A percentile compares a stretch with the other conserved stretches of the same genome.
These are phyloP conservation scores for Nipponacmea schrenckii DNA, from an alignment of 2,888 invertebrate species.

Conservation along the genomic window DNA sequence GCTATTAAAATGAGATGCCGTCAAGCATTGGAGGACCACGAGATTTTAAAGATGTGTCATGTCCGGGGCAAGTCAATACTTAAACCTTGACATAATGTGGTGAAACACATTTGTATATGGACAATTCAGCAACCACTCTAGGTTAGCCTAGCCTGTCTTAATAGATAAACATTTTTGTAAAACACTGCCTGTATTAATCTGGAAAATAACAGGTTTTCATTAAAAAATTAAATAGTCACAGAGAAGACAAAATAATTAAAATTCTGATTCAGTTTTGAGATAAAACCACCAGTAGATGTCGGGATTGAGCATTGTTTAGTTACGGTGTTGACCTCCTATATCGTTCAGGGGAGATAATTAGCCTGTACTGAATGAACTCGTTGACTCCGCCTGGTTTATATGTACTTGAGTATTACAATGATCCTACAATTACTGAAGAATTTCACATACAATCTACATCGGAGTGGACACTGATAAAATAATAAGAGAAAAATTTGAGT, in stretches of 20 bases:
- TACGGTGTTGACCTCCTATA: not conserved
- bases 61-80: too few relatives aligned
- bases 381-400: constrained; percentile 4
- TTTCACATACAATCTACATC: constrained; percentile 2
- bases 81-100: too few relatives aligned
- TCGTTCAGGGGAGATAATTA: not conserved
- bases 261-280: not conserved
- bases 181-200: too few relatives aligned
- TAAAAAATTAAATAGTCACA: too few relatives aligned
- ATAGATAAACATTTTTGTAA: too few relatives aligned
- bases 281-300: not conserved
- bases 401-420: constrained; percentile 7
- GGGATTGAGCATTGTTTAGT: not conserved
- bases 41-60: too few relatives aligned
- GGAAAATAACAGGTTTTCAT: too few relatives aligned
- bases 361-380: not conserved
- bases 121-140: too few relatives aligned
- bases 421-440: constrained; percentile 5
- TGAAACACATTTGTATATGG: too few relatives aligned
- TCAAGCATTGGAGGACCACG: too few relatives aligned
- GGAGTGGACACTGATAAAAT: constrained; percentile 6
- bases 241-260: not conserved
- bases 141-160: too few relatives aligned
- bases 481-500: not conserved
- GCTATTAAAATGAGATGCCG: too few relatives aligned